Percentiles rank a stretch among this genome's conserved stretches.
Conservation (phyloP, 2,797 vertebrate species). For the Coilia nasus region DNA sequence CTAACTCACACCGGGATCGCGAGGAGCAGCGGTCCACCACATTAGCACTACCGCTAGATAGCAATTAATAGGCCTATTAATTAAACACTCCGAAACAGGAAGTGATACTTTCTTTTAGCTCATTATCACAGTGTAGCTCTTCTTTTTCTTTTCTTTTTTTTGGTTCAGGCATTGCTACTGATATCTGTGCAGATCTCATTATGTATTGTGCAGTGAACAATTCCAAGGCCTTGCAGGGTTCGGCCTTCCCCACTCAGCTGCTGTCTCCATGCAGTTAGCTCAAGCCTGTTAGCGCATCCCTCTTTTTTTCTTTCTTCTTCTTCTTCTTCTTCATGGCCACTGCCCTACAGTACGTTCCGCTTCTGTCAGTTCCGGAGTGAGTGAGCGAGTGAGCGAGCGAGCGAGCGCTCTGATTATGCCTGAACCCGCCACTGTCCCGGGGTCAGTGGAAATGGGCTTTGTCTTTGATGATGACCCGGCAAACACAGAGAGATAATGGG, state of each 20-base stretch:
- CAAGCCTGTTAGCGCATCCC: neutral
- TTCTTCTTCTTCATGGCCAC: neutral
- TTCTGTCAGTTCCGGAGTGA: neutral
- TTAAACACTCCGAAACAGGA: neutral
- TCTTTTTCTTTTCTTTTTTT: neutral
- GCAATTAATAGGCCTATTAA: conserved; percentile 7
- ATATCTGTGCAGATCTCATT: neutral
- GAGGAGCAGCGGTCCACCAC: neutral
- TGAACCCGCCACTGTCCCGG: neutral
- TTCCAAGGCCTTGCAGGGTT: neutral
- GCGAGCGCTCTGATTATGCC: neutral
- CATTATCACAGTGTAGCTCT: neutral
- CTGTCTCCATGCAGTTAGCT: neutral
- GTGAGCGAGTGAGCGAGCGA: neutral
- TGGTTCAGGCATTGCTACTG: neutral
- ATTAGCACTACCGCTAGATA: neutral
- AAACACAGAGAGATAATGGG: neutral
- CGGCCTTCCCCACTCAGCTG: neutral
- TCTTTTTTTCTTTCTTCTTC: neutral
- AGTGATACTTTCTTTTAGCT: conserved; percentile 6
- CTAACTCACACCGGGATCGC: neutral
- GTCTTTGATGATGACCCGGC: conserved; percentile 1
- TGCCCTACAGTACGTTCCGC: neutral
- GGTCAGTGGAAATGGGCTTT: neutral
- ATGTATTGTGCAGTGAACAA: neutral